phyloP scores from a whole-genome alignment of 1,140 invertebrate species.

The Trichogramma pretiosum region DNA sequence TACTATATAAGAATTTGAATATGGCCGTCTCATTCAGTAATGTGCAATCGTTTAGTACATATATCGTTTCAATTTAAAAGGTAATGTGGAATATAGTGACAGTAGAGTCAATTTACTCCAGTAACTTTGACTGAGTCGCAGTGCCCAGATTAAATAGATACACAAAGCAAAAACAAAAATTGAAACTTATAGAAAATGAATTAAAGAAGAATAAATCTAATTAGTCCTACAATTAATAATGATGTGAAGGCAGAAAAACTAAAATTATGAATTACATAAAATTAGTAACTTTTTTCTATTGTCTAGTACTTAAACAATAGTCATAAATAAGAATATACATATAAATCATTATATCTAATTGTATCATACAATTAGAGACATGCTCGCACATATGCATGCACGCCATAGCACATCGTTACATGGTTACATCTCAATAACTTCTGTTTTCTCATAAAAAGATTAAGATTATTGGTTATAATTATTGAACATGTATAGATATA shows the following conservation, averaged over 20 bases:
- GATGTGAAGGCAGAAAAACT: too few species aligned
- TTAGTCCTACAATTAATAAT: slow-evolving; percentile 21
- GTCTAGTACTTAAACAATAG: slow-evolving; percentile 25
- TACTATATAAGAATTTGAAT: slow-evolving; percentile 17
- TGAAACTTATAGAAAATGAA: slow-evolving; percentile 14
- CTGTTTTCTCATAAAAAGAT: too few species aligned
- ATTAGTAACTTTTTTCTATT: slow-evolving; percentile 21
- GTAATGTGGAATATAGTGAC: too few species aligned
- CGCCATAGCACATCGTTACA: slow-evolving; percentile 8
- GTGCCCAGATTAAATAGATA: slow-evolving; percentile 20
- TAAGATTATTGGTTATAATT: too few species aligned
- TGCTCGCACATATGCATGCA: slow-evolving; percentile 7
- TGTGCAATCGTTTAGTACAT: slow-evolving; percentile 7
- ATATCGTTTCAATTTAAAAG: slow-evolving; percentile 21
- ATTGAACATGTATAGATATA: too few species aligned
- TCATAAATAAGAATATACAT: slow-evolving; percentile 11
- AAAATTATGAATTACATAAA: too few species aligned
- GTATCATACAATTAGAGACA: slow-evolving; percentile 11
- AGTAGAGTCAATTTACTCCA: slow-evolving; percentile 29
- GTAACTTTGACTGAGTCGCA: slow-evolving; percentile 28
- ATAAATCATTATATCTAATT: slow-evolving; percentile 17
- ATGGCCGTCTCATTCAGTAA: slow-evolving; percentile 9
- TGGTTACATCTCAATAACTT: slow-evolving; percentile 10
- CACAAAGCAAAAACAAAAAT: slow-evolving; percentile 8
- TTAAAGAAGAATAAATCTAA: slow-evolving; percentile 16